Percentiles rank a stretch among this genome's conserved stretches.
These are phyloP conservation scores for Hipparchia sbordonii DNA, from an alignment of 2,888 invertebrate genomes.

Conservation along the genomic window DNA sequence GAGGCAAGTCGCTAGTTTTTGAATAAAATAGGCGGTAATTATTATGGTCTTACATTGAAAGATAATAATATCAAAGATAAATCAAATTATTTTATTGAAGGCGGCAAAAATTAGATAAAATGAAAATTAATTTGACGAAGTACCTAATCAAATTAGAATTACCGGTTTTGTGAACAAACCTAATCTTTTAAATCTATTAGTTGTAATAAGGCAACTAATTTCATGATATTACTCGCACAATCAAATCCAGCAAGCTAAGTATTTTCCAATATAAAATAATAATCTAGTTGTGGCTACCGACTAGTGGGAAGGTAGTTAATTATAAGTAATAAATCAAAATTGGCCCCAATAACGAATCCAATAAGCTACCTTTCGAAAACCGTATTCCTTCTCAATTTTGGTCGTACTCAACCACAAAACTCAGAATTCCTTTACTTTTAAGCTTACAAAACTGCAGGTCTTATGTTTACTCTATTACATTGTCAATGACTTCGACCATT, in stretches of 20 bases:
- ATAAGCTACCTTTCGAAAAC: constrained; percentile 22
- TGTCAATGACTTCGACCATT: too few relatives aligned
- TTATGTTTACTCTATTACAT: not conserved
- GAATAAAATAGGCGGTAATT: too few relatives aligned
- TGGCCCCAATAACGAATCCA: constrained; percentile 26
- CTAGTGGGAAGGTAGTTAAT: constrained; percentile 30
- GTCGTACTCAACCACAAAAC: constrained; percentile 23
- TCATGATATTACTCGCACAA: constrained; percentile 8
- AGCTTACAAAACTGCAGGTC: constrained; percentile 3
- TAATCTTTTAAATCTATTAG: not conserved
- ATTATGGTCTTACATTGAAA: too few relatives aligned
- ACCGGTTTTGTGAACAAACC: not conserved
- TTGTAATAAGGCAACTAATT: not conserved
- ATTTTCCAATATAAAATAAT: constrained; percentile 31
- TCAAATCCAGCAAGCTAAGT: constrained; percentile 15
- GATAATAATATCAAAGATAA: too few relatives aligned
- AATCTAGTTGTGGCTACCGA: constrained; percentile 8
- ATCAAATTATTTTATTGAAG: too few relatives aligned
- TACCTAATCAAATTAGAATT: not conserved
- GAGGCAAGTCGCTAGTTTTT: too few relatives aligned
- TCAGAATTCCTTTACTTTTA: constrained; percentile 15
- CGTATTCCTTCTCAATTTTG: constrained; percentile 27
- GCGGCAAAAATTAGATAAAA: not conserved
- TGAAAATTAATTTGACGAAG: not conserved
- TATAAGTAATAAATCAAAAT: constrained; percentile 37